Conservation (phyloP, 2,888 invertebrate genomes). For the Pachydiplax longipennis region DNA sequence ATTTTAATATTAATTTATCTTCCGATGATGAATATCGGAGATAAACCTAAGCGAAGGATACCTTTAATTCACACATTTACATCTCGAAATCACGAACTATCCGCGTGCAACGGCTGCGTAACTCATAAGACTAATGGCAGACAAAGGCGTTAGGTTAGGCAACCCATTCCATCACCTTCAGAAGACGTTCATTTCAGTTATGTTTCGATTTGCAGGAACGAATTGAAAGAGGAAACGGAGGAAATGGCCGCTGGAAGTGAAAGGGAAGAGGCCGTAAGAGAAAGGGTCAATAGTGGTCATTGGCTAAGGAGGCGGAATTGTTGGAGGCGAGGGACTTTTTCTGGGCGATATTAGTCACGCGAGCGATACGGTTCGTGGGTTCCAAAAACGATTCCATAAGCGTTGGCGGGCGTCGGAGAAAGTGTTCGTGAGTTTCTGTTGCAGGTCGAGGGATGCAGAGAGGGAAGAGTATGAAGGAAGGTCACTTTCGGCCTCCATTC, state of each 20-base stretch:
- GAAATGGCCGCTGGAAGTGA: neutral
- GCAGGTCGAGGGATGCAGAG: neutral
- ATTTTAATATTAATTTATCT: too few relatives aligned
- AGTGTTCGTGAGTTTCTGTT: conserved; percentile 27
- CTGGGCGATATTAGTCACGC: conserved; percentile 39
- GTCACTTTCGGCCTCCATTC: neutral
- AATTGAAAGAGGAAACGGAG: too few relatives aligned
- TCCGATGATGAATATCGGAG: too few relatives aligned
- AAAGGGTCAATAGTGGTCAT: conserved; percentile 29
- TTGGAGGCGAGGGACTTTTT: neutral
- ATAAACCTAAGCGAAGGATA: too few relatives aligned
- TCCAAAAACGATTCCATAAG: conserved; percentile 33
- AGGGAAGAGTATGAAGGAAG: neutral
- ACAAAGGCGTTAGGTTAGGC: too few relatives aligned
- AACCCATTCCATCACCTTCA: too few relatives aligned
- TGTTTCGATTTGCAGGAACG: too few relatives aligned
- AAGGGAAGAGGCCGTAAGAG: neutral
- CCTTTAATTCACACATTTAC: too few relatives aligned
- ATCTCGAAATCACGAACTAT: too few relatives aligned
- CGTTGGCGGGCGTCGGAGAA: conserved; percentile 9
- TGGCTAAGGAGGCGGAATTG: neutral
- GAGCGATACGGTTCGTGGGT: conserved; percentile 37
- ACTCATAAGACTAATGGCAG: too few relatives aligned
- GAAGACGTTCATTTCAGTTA: too few relatives aligned
- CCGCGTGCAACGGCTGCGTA: too few relatives aligned